phyloP scores from a whole-genome alignment of 2,113 vertebrate genomes.

The Strix aluco region DNA sequence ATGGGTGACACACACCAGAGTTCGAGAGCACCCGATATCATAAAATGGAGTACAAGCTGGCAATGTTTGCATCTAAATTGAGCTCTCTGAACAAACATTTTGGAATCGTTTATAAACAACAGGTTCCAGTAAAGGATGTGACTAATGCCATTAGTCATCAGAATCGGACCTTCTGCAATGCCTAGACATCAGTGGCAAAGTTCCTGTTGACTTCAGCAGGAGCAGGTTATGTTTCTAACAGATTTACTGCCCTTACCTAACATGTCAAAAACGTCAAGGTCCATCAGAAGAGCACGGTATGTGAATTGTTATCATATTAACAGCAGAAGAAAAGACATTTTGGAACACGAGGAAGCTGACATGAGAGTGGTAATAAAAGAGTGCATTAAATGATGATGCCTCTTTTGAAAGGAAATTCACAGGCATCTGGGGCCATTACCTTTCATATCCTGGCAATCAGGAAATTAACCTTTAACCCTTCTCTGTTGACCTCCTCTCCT shows the following conservation, averaged over 20 bases:
- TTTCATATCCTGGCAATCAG: slow-evolving; percentile 52
- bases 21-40: not conserved
- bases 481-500: slow-evolving; percentile 32
- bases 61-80: not conserved
- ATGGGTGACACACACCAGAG: not conserved
- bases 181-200: not conserved
- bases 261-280: not conserved
- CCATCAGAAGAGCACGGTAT: not conserved
- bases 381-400: slow-evolving; percentile 24
- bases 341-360: not conserved
- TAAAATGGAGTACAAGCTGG: not conserved
- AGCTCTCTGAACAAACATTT: slow-evolving; percentile 10
- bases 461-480: slow-evolving; percentile 58
- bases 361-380: slow-evolving; percentile 13
- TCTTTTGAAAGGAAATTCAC: slow-evolving; percentile 41
- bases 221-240: not conserved
- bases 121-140: slow-evolving; percentile 60
- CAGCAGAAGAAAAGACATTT: not conserved
- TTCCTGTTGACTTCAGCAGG: not conserved
- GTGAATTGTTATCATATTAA: not conserved
- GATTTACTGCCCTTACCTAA: slow-evolving; percentile 18
- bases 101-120: slow-evolving; percentile 2
- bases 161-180: not conserved
- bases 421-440: slow-evolving; percentile 41
- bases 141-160: slow-evolving; percentile 60